Evolutionary conservation across 2,797 vertebrate species (phyloP).

Genomic region (Brotogeris chrysoptera): DNA sequence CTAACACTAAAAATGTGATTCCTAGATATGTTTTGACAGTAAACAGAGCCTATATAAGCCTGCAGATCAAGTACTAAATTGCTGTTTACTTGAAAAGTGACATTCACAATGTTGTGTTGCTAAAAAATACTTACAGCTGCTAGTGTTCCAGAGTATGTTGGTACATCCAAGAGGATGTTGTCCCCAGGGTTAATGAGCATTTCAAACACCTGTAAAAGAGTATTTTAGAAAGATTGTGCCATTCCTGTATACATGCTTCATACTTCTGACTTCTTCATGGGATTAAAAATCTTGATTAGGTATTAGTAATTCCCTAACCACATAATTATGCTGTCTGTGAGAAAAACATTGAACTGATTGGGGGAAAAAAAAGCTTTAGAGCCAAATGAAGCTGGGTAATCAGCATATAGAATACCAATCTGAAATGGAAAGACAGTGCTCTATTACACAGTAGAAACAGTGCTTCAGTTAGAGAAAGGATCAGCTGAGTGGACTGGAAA

Average conservation of each 20-base stretch:
- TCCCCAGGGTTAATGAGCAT: slow-evolving; percentile 92
- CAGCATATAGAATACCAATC: not conserved
- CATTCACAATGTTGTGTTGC: not conserved
- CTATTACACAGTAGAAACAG: not conserved
- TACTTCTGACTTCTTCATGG: not conserved
- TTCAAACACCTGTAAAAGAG: slow-evolving; percentile 86
- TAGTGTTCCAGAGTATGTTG: slow-evolving; percentile 88
- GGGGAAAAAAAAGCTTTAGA: not conserved
- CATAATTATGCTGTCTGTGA: not conserved
- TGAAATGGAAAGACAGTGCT: not conserved
- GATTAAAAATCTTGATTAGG: not conserved
- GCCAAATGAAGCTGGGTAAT: not conserved
- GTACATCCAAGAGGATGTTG: slow-evolving; percentile 87
- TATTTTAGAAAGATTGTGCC: not conserved
- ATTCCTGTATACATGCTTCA: not conserved
- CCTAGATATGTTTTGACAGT: not conserved
- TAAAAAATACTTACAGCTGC: slow-evolving; percentile 79
- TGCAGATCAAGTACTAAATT: not conserved
- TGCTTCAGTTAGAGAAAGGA: not conserved
- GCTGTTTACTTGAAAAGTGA: not conserved
- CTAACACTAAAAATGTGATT: not conserved
- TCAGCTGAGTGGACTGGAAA: not conserved
- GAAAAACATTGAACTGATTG: not conserved
- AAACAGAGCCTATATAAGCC: not conserved
- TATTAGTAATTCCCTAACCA: not conserved